Conservation (phyloP, 2,888 invertebrate species). For the Dioctria linearis region DNA sequence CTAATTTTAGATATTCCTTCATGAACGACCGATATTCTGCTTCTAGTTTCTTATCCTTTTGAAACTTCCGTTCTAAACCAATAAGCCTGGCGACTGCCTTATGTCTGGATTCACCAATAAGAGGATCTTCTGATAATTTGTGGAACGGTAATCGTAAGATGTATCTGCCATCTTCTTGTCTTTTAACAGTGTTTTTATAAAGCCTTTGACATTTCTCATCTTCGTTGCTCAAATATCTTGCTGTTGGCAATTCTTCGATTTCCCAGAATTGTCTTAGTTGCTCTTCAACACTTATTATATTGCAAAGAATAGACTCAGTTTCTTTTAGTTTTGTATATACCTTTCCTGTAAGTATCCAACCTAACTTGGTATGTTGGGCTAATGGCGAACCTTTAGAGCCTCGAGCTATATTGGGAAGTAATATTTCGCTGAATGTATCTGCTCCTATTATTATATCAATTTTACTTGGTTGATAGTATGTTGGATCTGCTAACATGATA, state of each 20-base stretch:
- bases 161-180: not conserved
- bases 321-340: too few relatives aligned
- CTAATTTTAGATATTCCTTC: not conserved
- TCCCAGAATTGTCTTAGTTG: not conserved
- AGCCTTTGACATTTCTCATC: not conserved
- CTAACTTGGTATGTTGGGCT: too few relatives aligned
- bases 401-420: too few relatives aligned
- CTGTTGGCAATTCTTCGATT: not conserved
- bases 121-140: not conserved
- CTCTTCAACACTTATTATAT: too few relatives aligned
- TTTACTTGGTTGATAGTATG: too few relatives aligned
- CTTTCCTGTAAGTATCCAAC: too few relatives aligned
- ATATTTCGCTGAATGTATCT: too few relatives aligned
- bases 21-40: not conserved
- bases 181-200: not conserved
- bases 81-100: not conserved
- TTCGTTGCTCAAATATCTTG: not conserved
- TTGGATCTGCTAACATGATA: too few relatives aligned
- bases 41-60: not conserved
- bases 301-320: too few relatives aligned
- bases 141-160: not conserved
- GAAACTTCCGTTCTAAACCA: not conserved
- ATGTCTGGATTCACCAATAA: not conserved
- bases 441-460: too few relatives aligned
- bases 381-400: too few relatives aligned